A percentile compares a stretch with the other conserved stretches of the same genome.
Evolutionary conservation across 2,888 invertebrate species (phyloP).

Genomic region (Oxytorus armatus): DNA sequence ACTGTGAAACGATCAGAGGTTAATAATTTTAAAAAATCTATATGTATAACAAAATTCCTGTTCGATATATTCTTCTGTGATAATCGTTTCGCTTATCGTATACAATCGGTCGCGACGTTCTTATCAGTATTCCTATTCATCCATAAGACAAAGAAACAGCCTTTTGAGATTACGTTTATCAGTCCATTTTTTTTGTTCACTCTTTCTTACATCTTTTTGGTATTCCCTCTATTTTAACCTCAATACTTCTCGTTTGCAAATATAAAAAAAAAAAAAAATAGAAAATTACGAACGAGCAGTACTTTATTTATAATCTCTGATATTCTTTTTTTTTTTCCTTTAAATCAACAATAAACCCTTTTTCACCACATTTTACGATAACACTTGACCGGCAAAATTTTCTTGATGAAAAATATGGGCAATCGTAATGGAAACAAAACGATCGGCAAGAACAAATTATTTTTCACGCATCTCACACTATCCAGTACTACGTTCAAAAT

Average conservation of each 20-base stretch:
- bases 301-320: background rate
- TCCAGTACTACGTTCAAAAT: conserved; percentile 74
- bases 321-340: too few relatives aligned
- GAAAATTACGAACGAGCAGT: background rate
- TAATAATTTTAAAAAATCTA: background rate
- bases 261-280: background rate
- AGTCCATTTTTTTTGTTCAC: conserved; percentile 36
- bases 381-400: conserved; percentile 68
- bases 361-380: conserved; percentile 70
- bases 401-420: conserved; percentile 75
- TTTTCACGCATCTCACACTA: conserved; percentile 73
- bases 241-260: conserved; percentile 22
- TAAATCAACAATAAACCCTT: background rate
- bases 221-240: conserved; percentile 29
- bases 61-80: background rate
- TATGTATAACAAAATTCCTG: background rate
- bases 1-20: conserved; percentile 13
- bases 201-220: conserved; percentile 31
- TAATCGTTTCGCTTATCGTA: conserved; percentile 5
- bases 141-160: conserved; percentile 41
- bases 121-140: conserved; percentile 25
- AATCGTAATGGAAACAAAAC: conserved; percentile 75
- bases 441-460: conserved; percentile 73
- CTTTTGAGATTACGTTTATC: conserved; percentile 53
- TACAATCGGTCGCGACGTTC: background rate